Evolutionary conservation across 2,888 invertebrate species (phyloP), one percentile per base, ranked within the genome.

Genomic region (Eilema depressum): DNA sequence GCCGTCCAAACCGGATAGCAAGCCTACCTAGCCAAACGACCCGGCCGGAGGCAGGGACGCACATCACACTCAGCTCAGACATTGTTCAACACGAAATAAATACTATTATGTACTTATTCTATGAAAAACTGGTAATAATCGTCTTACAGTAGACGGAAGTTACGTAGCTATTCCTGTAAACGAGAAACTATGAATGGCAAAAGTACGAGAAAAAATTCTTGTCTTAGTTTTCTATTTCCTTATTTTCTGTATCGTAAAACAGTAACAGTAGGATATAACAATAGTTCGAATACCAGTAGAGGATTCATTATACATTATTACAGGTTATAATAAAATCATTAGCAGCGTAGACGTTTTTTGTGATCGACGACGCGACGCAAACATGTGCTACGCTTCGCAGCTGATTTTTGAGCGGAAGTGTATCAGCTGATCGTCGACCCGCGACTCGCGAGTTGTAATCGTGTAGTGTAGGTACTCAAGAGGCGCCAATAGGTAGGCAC

Each of bases 1-100:
- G 84, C 81, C 86, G 85, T 86, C 91, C 91, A 94, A 95, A 95
- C 94, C 94, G 94, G 94, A 92, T 93, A 92, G 91, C 84, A 81
- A 84, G 89, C 88, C 90, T 89, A 88, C 88, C 91, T 89, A 90
- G 90, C 86, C 86, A 81, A 85, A 77, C 86, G 83, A 81, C 86
- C 83, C 80, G 79, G 75, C 81, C 78, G 79, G 79, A 75, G 80
- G 75, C 81, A 79, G 83, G 81, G 78, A 77, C 79, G 73, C 83
- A 76, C 75, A 77, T 73, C 76, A 83, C 82, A 78, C 78, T 80
- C 81, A 75, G 75, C 78, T 80, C 81, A 75, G 75, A 84, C 83
- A 85, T 83, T 82, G 82, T 86, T 83, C 78, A 77, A 82, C 75
- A 77, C 72, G 81, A 81, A 78, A 82, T 81, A 79, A 85, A 83